phyloP scores from a whole-genome alignment of 2,797 vertebrate genomes.

The Bucorvus abyssinicus region DNA sequence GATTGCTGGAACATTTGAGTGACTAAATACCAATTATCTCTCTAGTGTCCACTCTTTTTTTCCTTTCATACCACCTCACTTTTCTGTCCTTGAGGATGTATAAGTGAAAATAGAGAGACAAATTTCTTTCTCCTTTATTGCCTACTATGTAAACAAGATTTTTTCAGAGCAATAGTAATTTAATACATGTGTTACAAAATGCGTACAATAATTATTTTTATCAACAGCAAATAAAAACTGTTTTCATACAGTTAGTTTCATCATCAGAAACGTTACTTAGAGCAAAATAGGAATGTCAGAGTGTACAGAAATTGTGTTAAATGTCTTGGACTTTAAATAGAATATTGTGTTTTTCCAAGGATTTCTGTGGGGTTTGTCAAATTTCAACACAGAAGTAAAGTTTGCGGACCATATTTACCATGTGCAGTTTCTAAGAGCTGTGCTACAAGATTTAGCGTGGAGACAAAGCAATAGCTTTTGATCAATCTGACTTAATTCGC shows the following conservation, averaged over 20 bases:
- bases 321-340: background rate
- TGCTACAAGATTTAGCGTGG: background rate
- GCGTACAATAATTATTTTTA: background rate
- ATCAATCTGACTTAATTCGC: background rate
- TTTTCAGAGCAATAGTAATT: background rate
- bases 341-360: background rate
- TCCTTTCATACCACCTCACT: background rate
- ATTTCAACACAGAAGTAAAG: background rate
- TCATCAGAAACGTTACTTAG: background rate
- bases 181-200: background rate
- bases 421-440: background rate
- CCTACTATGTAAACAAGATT: background rate
- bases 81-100: background rate
- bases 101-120: background rate
- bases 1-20: constrained; percentile 27
- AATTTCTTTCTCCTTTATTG: background rate
- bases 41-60: background rate
- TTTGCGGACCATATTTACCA: background rate
- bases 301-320: background rate
- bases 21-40: constrained; percentile 33
- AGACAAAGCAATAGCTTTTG: background rate
- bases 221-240: background rate
- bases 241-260: background rate
- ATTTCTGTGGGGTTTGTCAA: background rate
- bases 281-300: background rate